phyloP scores from a whole-genome alignment of 2,888 invertebrate species.

The Xestia sexstrigata region DNA sequence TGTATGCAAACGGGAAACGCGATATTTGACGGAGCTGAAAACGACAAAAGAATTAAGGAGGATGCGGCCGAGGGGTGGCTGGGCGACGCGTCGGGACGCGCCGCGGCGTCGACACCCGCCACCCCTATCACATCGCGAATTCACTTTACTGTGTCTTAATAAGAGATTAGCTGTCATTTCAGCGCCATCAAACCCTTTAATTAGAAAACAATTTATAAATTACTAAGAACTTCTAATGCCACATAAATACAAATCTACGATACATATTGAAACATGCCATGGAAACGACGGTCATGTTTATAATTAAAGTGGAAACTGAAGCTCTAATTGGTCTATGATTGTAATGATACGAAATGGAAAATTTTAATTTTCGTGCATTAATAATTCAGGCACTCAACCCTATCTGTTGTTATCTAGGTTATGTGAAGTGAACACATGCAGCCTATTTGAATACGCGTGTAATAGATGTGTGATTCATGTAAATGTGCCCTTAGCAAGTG shows the following conservation, averaged over 20 bases:
- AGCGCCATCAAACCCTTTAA: slow-evolving; percentile 74
- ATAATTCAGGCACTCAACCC: slow-evolving; percentile 80
- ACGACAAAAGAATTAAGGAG: slow-evolving; percentile 89
- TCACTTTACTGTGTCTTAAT: slow-evolving; percentile 85
- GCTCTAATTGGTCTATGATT: slow-evolving; percentile 44
- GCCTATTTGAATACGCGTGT: slow-evolving; percentile 83
- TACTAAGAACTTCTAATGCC: slow-evolving; percentile 49
- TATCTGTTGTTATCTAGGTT: slow-evolving; percentile 83
- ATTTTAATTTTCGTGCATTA: slow-evolving; percentile 69
- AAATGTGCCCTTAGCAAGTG: slow-evolving; percentile 89
- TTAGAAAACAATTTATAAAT: slow-evolving; percentile 68
- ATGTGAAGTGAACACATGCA: slow-evolving; percentile 87
- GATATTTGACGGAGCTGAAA: slow-evolving; percentile 89
- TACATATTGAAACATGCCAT: slow-evolving; percentile 44
- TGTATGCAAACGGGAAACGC: slow-evolving; percentile 89
- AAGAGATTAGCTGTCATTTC: slow-evolving; percentile 83
- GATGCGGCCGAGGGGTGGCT: slow-evolving; percentile 53
- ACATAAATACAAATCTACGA: slow-evolving; percentile 29
- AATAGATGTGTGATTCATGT: slow-evolving; percentile 89
- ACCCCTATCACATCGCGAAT: slow-evolving; percentile 77
- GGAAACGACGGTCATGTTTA: slow-evolving; percentile 45
- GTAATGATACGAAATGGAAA: slow-evolving; percentile 59
- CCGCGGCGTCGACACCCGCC: slow-evolving; percentile 72
- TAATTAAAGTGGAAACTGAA: slow-evolving; percentile 61
- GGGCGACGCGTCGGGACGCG: slow-evolving; percentile 60